phyloP scores from a whole-genome alignment of 53 echinoderm and acorn worm species.

The Astropecten irregularis region DNA sequence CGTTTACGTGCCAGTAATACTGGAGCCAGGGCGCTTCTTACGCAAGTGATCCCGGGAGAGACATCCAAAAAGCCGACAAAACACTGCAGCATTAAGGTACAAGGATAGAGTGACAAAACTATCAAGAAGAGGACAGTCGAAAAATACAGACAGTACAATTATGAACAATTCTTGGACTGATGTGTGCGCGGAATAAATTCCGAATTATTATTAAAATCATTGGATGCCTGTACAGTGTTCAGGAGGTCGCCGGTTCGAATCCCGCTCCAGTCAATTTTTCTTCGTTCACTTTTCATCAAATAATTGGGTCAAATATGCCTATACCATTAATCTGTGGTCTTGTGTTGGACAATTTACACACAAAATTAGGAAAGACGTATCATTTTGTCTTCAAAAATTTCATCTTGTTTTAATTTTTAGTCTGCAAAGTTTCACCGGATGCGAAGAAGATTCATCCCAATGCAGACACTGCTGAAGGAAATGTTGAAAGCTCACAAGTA shows the following conservation, averaged over 20 bases:
- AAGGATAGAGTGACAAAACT: background rate
- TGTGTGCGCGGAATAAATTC: too few species aligned
- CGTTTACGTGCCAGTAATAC: conserved; percentile 17
- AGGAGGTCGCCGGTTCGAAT: too few species aligned
- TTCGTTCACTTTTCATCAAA: background rate
- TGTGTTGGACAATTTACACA: too few species aligned
- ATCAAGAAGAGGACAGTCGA: background rate
- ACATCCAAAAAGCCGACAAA: background rate
- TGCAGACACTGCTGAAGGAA: conserved; percentile 59
- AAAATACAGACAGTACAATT: background rate
- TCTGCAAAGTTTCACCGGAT: conserved; percentile 51
- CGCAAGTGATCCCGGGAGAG: background rate
- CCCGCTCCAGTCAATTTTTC: too few species aligned
- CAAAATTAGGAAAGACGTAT: background rate
- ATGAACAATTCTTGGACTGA: background rate
- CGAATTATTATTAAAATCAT: too few species aligned
- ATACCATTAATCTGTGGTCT: background rate
- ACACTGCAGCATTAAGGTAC: conserved; percentile 2
- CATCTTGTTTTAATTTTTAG: background rate
- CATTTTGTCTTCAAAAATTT: background rate
- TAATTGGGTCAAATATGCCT: background rate
- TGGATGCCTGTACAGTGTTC: too few species aligned
- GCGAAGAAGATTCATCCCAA: conserved; percentile 47
- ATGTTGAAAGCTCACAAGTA: conserved; percentile 67
- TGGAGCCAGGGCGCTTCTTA: conserved; percentile 43